These are phyloP conservation scores for Uloborus diversus DNA, from an alignment of 1,140 invertebrate genomes.

Conservation along the genomic window DNA sequence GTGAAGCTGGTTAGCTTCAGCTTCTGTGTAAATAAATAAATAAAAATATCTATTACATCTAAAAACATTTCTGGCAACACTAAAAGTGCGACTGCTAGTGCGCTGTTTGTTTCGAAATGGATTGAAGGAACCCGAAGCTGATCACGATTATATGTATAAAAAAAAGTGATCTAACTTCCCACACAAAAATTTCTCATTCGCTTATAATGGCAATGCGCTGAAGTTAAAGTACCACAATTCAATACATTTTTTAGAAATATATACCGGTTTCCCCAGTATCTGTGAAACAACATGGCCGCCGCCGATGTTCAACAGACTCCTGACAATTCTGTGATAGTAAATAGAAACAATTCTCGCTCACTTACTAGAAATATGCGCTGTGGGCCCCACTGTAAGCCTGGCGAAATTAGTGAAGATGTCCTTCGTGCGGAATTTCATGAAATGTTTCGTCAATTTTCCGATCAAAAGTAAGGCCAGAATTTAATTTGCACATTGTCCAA, in stretches of 20 bases:
- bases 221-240: neutral
- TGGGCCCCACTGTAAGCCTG: conserved; percentile 47
- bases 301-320: conserved; percentile 32
- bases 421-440: conserved; percentile 57
- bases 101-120: conserved; percentile 19
- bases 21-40: too few species aligned
- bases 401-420: conserved; percentile 51
- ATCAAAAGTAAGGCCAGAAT: conserved; percentile 33
- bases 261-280: conserved; percentile 15
- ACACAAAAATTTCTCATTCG: neutral
- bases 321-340: conserved; percentile 19
- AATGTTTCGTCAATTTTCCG: conserved; percentile 55
- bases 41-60: too few species aligned
- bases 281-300: conserved; percentile 37
- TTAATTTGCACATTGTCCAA: too few species aligned
- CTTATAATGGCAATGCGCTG: neutral
- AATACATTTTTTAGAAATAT: neutral
- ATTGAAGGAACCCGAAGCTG: neutral
- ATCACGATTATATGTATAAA: neutral
- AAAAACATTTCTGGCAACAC: too few species aligned
- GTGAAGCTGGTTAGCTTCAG: too few species aligned
- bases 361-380: conserved; percentile 36
- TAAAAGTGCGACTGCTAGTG: neutral
- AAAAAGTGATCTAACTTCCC: neutral
- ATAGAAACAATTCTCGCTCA: conserved; percentile 1